Conservation (phyloP, 2,888 invertebrate genomes). For the Dusona sp. region DNA sequence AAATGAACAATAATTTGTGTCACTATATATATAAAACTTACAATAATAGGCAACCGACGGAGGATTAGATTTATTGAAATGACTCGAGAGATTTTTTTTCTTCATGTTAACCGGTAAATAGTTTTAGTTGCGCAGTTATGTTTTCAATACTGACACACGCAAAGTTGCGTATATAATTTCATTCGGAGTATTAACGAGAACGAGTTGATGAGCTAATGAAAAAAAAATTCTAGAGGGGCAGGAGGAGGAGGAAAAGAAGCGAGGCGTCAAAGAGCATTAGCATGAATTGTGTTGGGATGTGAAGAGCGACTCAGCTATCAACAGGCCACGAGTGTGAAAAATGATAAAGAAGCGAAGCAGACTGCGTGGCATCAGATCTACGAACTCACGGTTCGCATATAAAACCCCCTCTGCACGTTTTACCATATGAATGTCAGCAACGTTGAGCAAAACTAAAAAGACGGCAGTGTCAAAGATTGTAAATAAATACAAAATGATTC, state of each 20-base stretch:
- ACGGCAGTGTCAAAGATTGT: conserved; percentile 1
- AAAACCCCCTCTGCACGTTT: conserved; percentile 39
- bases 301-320: conserved; percentile 46
- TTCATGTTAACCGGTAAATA: conserved; percentile 36
- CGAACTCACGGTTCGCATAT: conserved; percentile 35
- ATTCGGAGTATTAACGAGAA: conserved; percentile 40
- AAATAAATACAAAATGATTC: neutral
- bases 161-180: conserved; percentile 19
- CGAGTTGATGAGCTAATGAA: conserved; percentile 21
- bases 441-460: conserved; percentile 1
- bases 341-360: conserved; percentile 73
- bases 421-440: conserved; percentile 14
- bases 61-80: conserved; percentile 47
- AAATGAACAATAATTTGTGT: neutral
- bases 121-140: conserved; percentile 61
- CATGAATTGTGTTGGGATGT: conserved; percentile 22
- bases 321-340: conserved; percentile 44
- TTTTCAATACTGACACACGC: conserved; percentile 19
- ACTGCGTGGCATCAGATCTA: conserved; percentile 74
- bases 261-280: conserved; percentile 42
- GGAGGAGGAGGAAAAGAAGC: neutral
- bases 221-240: neutral
- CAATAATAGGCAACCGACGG: neutral
- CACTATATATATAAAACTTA: neutral
- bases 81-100: conserved; percentile 25